These are phyloP conservation scores for Pantherophis guttatus DNA, from an alignment of 2,113 vertebrate species.

Conservation along the genomic window DNA sequence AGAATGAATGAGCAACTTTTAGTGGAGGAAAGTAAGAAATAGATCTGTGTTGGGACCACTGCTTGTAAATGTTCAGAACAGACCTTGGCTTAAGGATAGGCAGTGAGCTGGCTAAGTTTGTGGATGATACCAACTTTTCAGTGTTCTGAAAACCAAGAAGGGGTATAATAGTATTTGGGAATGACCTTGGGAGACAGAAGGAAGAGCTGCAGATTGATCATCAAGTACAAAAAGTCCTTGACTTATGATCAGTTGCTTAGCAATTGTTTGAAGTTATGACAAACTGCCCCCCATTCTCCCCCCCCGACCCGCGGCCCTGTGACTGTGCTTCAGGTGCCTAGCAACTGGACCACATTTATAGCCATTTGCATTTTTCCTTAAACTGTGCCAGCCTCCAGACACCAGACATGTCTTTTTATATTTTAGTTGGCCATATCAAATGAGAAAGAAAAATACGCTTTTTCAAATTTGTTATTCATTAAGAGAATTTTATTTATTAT, in stretches of 20 bases:
- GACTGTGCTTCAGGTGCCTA: neutral
- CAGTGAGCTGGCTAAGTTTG: neutral
- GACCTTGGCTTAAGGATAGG: neutral
- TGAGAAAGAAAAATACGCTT: neutral
- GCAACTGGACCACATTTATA: neutral
- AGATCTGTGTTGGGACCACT: neutral
- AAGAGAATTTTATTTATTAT: constrained; percentile 4
- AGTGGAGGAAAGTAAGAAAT: neutral
- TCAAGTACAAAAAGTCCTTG: neutral
- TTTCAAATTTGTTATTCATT: neutral
- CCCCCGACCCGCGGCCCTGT: neutral
- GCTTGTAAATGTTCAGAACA: neutral
- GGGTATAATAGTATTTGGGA: neutral
- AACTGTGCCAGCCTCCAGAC: neutral
- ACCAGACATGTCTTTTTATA: neutral
- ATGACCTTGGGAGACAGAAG: neutral
- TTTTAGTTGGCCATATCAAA: neutral
- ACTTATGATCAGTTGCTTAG: neutral
- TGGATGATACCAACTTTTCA: neutral
- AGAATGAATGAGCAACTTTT: neutral
- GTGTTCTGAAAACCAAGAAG: neutral
- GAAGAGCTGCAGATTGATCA: neutral
- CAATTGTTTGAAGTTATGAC: neutral
- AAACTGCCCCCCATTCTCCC: neutral
- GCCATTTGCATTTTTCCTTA: neutral